Percentiles rank a stretch among this genome's conserved stretches.
Evolutionary conservation across 2,888 invertebrate species (phyloP).

Genomic region (Gnatocerus cornutus): DNA sequence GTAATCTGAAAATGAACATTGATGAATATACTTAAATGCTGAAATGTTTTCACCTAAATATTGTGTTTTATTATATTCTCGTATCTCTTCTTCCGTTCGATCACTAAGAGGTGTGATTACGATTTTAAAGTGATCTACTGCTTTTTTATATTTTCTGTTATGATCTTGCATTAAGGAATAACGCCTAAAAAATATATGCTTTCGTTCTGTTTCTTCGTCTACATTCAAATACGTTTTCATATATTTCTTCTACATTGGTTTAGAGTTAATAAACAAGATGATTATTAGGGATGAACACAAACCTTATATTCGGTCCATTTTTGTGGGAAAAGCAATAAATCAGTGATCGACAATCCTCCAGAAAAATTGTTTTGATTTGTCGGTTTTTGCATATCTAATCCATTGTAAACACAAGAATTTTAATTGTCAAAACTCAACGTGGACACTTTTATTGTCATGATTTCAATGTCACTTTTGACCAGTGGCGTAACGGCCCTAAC

Average conservation of each 20-base stretch:
- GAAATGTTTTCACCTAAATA: not conserved
- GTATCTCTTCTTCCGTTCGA: slow-evolving; percentile 3
- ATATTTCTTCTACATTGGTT: not conserved
- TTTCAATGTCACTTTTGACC: too few species aligned
- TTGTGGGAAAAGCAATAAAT: not conserved
- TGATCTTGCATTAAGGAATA: not conserved
- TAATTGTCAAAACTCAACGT: not conserved
- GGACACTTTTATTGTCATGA: too few species aligned
- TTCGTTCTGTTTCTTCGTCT: not conserved
- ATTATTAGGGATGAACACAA: not conserved
- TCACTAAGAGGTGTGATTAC: not conserved
- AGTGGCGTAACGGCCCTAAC: too few species aligned
- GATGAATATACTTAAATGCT: too few species aligned
- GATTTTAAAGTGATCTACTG: not conserved
- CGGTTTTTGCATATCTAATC: not conserved
- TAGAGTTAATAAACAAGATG: not conserved
- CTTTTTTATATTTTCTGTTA: not conserved
- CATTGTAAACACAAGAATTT: not conserved
- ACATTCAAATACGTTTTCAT: not conserved
- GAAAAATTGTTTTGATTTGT: not conserved
- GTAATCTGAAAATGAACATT: too few species aligned
- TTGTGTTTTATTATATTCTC: not conserved
- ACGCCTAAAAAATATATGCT: not conserved
- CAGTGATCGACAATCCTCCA: not conserved
- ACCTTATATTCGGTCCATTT: slow-evolving; percentile 10